Base-by-base conservation (phyloP, 1,140 invertebrate species). In the Medauroidea extradentata region DNA sequence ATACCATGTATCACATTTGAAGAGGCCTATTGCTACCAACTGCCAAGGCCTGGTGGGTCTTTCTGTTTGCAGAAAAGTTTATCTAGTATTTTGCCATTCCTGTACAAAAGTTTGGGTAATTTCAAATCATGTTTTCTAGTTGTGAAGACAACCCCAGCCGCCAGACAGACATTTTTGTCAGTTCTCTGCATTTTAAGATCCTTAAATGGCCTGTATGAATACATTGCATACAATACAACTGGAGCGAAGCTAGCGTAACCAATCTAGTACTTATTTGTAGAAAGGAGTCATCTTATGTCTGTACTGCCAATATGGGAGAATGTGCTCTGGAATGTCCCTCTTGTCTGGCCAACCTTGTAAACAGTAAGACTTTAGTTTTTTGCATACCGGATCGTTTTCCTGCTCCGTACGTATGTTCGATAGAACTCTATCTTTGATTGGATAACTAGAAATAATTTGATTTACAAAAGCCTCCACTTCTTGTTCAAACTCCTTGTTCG, bases 61-160 rank as follows among this genome's bases (percentile, higher is more conserved):
- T 16, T 60, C 23, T 16, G 64, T 63, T 56, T 44, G 51, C 43
- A 50, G 16, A 53, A 69, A 67, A 13, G 63, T 53, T 63, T 70
- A 38, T 42, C 34, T 53, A 1, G 43, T 8, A 27, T 65, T 64
- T 8, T n/a, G 43, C 25, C 59, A 42, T 21, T 58, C 7, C 42
- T 67, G 59, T 0, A 64, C 54, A 38, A 63, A n/a, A 70, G 9
- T 61, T 64, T 9, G 67, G 66, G 55, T 65, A 70, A 43, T 62
- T 63, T 56, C 51, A 19, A 16, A 67, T 52, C 19, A 67, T 9
- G 19, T 65, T 63, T 60, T 65, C 62, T 21, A 68, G 44, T 38
- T 67, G 65, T 18, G 57, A 42, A 3, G 61, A 61, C 2, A 70
- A n/a, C 1, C 67, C 66, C 25, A 68, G 24, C 66, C 63, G 67